Conservation (phyloP, 2,797 vertebrate genomes). For the Pogonophryne albipinna region DNA sequence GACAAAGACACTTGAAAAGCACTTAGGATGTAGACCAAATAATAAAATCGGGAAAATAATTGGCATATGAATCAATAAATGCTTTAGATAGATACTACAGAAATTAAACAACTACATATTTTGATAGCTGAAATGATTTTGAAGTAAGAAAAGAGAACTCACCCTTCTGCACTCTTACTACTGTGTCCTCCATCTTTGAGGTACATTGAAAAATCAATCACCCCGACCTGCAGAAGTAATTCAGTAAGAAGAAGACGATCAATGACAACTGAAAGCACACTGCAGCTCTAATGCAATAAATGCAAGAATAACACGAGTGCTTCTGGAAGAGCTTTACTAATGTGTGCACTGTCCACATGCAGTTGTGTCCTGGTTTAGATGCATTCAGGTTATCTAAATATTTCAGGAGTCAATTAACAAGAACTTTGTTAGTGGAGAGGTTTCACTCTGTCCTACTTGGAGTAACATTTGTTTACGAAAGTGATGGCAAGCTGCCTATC, state of each 20-base stretch:
- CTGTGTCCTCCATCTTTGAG: constrained; percentile 96
- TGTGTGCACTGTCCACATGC: neutral
- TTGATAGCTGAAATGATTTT: too few relatives aligned
- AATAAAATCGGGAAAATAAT: neutral
- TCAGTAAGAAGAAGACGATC: constrained; percentile 9
- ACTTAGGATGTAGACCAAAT: too few relatives aligned
- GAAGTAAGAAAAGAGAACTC: constrained; percentile 60
- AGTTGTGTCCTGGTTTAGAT: neutral
- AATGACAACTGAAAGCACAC: neutral
- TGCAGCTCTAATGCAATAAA: neutral
- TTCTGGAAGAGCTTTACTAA: neutral
- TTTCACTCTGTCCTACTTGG: neutral
- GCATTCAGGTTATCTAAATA: neutral
- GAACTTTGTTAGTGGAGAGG: neutral
- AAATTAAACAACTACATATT: too few relatives aligned
- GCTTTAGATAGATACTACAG: too few relatives aligned
- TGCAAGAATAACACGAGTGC: neutral
- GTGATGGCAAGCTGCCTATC: constrained; percentile 14
- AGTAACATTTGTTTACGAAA: neutral
- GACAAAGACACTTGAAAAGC: too few relatives aligned
- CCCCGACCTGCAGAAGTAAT: constrained; percentile 89
- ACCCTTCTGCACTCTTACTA: constrained; percentile 97
- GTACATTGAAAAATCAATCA: constrained; percentile 99
- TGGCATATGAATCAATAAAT: neutral
- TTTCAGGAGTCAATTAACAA: neutral